A percentile compares a stretch with the other conserved stretches of the same genome.
Evolutionary conservation across 2,113 vertebrate genomes (phyloP).

Genomic region (Lamprologus callipterus): DNA sequence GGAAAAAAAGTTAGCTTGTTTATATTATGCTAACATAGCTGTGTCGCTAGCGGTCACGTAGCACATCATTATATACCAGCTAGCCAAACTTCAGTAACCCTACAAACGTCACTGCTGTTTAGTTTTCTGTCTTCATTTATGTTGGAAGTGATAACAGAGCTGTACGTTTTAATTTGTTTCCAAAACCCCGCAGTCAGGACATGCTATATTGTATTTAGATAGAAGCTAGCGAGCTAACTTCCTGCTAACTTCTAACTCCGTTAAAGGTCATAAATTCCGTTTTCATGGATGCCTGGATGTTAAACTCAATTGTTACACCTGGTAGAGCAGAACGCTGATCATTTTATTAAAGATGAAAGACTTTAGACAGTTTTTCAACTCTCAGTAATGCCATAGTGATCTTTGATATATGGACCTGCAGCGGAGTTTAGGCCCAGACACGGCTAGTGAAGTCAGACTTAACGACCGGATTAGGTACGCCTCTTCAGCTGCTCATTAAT

Average conservation of each 20-base stretch:
- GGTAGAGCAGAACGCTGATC: neutral
- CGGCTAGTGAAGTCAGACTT: rapidly evolving
- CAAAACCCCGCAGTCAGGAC: rapidly evolving
- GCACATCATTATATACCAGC: neutral
- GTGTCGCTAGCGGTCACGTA: neutral
- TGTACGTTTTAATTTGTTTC: rapidly evolving
- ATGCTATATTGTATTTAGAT: neutral
- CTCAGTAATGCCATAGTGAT: neutral
- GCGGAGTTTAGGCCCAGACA: neutral
- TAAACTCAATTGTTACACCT: neutral
- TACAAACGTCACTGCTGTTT: neutral
- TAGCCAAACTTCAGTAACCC: neutral
- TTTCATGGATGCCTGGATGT: neutral
- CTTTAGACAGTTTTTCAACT: neutral
- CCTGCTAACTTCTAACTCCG: neutral
- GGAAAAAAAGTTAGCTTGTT: too few species aligned
- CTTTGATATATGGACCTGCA: neutral
- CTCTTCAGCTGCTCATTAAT: neutral
- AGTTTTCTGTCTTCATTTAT: neutral
- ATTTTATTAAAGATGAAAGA: neutral
- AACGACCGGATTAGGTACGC: neutral
- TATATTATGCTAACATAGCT: neutral
- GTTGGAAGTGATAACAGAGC: neutral
- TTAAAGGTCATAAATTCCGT: neutral
- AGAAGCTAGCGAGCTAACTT: rapidly evolving